Conservation (phyloP, 2,797 vertebrate genomes). For the Syngnathus rostellatus region DNA sequence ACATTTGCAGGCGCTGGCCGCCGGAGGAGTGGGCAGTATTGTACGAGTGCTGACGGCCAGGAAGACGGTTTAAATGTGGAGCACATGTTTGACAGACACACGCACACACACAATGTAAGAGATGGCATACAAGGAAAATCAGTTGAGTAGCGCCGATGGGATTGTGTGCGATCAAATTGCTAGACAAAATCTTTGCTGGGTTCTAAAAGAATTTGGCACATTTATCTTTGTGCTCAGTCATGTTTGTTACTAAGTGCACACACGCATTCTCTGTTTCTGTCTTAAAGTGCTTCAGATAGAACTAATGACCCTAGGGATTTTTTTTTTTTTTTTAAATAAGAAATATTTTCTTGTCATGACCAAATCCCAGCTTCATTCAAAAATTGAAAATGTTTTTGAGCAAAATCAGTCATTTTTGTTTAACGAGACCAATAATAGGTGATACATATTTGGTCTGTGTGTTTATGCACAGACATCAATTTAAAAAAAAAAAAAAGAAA, state of each 20-base stretch:
- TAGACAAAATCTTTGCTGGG: constrained; percentile 14
- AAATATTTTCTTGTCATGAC: neutral
- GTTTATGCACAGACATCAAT: neutral
- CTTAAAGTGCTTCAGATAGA: constrained; percentile 11
- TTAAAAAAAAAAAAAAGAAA: neutral
- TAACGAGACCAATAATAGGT: neutral
- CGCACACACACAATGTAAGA: constrained; percentile 27
- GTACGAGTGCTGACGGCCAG: constrained; percentile 93
- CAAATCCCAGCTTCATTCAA: constrained; percentile 12
- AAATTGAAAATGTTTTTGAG: constrained; percentile 3
- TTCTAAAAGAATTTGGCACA: constrained; percentile 20
- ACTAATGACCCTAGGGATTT: neutral
- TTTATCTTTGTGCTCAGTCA: constrained; percentile 3
- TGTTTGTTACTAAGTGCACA: neutral
- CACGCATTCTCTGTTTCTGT: constrained; percentile 13
- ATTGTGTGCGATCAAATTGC: constrained; percentile 1
- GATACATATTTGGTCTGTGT: constrained; percentile 6
- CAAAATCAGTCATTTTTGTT: neutral
- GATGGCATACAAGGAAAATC: constrained; percentile 22
- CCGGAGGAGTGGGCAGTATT: constrained; percentile 91
- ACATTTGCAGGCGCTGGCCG: constrained; percentile 79
- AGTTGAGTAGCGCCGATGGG: neutral
- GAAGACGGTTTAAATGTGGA: constrained; percentile 81
- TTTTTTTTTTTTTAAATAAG: neutral
- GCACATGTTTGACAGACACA: neutral